Conservation (phyloP, 1,140 invertebrate genomes). For the Cydia fagiglandana region DNA sequence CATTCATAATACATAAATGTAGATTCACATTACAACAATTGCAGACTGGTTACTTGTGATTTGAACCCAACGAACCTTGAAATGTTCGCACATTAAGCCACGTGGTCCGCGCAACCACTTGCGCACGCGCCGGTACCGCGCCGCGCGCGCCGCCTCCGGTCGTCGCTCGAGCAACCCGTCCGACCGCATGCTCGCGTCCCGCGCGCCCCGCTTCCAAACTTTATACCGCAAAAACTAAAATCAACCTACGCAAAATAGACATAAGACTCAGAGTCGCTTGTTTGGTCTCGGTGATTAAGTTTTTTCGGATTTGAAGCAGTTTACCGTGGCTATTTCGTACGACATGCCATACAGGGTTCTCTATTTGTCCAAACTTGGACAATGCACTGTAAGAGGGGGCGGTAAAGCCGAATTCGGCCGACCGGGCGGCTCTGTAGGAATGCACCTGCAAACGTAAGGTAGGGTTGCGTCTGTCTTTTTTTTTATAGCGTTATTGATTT, state of each 20-base stretch:
- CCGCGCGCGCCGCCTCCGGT: slow-evolving; percentile 74
- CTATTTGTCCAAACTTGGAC: slow-evolving; percentile 53
- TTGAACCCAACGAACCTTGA: neutral
- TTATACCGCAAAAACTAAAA: slow-evolving; percentile 44
- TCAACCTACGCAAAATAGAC: slow-evolving; percentile 36
- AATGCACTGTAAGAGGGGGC: slow-evolving; percentile 49
- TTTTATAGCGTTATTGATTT: neutral
- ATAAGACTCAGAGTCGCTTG: slow-evolving; percentile 39
- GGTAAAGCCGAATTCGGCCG: slow-evolving; percentile 48
- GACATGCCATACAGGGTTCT: slow-evolving; percentile 67
- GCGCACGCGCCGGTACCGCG: slow-evolving; percentile 25
- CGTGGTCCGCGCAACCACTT: slow-evolving; percentile 9
- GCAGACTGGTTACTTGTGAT: neutral
- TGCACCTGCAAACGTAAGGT: slow-evolving; percentile 56
- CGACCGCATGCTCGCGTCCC: slow-evolving; percentile 62
- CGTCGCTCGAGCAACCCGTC: slow-evolving; percentile 76
- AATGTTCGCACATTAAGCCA: slow-evolving; percentile 7
- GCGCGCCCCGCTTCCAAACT: slow-evolving; percentile 60
- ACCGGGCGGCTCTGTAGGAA: slow-evolving; percentile 41
- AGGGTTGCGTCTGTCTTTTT: neutral
- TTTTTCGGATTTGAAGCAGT: slow-evolving; percentile 21
- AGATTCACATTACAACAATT: neutral
- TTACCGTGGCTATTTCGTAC: slow-evolving; percentile 52
- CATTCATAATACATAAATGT: neutral
- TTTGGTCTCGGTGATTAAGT: slow-evolving; percentile 22